Base-by-base conservation (phyloP, 2,797 vertebrate species). In the Neosilurus mollespiculum region DNA sequence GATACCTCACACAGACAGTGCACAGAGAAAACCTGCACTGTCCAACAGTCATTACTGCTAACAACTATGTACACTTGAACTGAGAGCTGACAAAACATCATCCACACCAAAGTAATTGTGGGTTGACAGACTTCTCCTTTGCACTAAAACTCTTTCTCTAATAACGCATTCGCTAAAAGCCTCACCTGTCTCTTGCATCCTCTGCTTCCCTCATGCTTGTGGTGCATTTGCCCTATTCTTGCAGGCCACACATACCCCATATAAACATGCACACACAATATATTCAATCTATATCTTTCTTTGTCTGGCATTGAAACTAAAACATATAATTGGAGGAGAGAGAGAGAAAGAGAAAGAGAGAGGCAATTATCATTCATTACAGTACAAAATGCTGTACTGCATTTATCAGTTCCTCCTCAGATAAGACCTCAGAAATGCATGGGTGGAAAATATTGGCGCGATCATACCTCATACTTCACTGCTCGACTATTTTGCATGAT, bases 121-220 rank as follows among this genome's bases (percentile, higher is more conserved):
- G 59, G 64, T 26, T 81, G 79, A 70, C 58, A 71, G 72, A 78
- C 67, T 61, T 34, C 65, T 81, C 18, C 67, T 61, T 22, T 77
- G 10, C 22, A 34, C 51, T 71, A 56, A 70, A 70, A 81, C 78
- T 69, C 64, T 76, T 69, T 61, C 71, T 81, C 14, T 53, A 59
- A 43, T 30, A 69, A 61, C 43, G 20, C 56, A 49, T 54, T 30
- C 6, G n/a, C 76, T 80, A 58, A 80, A 84, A 84, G 69, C 76
- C 3, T 77, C 30, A 37, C 10, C 0, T 9, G 56, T 62, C 26
- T 20, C 34, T 22, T 22, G 26, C 9, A 6, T 51, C 34, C 69
- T 76, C 14, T 65, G 14, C 69, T 24, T 37, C 37, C 24, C 2
- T 81, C 43, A 71, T 30, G 18, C 30, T 18, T 16, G 16, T 6